Conservation (phyloP, 2,888 invertebrate species). For the Nephrotoma guestfalica region DNA sequence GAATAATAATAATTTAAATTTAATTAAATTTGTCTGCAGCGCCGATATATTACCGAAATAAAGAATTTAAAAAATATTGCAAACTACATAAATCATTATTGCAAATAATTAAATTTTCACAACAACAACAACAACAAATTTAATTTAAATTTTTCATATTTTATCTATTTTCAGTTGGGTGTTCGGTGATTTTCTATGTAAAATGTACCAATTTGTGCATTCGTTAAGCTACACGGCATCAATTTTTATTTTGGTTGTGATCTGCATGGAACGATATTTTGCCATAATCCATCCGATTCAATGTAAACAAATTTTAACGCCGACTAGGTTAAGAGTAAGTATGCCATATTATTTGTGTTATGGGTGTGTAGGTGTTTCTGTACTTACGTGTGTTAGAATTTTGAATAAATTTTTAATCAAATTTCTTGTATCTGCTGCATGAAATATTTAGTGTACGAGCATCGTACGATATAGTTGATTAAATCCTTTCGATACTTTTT, state of each 20-base stretch:
- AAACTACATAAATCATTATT: not conserved
- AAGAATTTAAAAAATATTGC: not conserved
- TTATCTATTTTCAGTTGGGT: slow-evolving; percentile 49
- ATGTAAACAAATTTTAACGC: slow-evolving; percentile 68
- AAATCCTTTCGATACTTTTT: too few species aligned
- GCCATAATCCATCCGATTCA: slow-evolving; percentile 75
- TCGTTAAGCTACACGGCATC: slow-evolving; percentile 82
- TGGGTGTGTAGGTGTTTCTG: too few species aligned
- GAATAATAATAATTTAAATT: not conserved
- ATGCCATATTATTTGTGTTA: not conserved
- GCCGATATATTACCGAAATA: not conserved
- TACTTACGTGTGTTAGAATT: not conserved
- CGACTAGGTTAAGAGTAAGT: slow-evolving; percentile 57
- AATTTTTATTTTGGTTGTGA: slow-evolving; percentile 75
- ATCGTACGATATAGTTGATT: too few species aligned
- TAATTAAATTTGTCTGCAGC: not conserved
- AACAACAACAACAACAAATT: not conserved
- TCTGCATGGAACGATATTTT: slow-evolving; percentile 74
- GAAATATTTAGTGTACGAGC: too few species aligned
- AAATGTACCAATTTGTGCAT: slow-evolving; percentile 81
- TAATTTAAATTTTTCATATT: not conserved
- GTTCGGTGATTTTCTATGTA: slow-evolving; percentile 72
- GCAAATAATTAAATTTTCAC: not conserved
- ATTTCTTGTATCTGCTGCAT: not conserved
- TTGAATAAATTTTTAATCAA: not conserved